Percentiles rank a stretch among this genome's conserved stretches.
These are phyloP conservation scores for Ictidomys tridecemlineatus DNA, from an alignment of 2,113 vertebrate species.

Conservation along the genomic window DNA sequence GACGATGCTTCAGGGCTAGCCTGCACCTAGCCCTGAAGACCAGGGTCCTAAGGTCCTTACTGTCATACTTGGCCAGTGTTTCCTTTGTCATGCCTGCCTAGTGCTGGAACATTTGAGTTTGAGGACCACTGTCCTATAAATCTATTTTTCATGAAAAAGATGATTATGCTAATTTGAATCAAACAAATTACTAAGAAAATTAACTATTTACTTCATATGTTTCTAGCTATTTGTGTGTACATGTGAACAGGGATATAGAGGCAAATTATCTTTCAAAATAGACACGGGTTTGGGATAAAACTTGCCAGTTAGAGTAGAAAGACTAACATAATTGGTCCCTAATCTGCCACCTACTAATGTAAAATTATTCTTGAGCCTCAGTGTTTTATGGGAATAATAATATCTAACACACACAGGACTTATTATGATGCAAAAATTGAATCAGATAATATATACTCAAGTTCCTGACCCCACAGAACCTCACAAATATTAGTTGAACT, in stretches of 20 bases:
- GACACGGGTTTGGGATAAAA: background rate
- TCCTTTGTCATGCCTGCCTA: background rate
- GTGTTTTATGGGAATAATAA: background rate
- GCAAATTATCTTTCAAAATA: background rate
- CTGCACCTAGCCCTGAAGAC: background rate
- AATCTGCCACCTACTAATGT: background rate
- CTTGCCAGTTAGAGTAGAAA: background rate
- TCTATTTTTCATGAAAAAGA: slow-evolving; percentile 22
- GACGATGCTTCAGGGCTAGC: background rate
- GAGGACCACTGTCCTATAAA: background rate
- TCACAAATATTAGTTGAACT: background rate
- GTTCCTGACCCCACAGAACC: background rate
- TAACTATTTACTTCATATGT: background rate
- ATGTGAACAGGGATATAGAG: background rate
- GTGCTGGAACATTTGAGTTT: background rate
- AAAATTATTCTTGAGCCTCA: background rate
- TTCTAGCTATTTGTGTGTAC: background rate
- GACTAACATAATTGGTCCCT: background rate
- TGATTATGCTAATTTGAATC: background rate
- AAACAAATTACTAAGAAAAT: slow-evolving; percentile 42
- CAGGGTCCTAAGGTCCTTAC: background rate
- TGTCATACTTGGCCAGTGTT: background rate
- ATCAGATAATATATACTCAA: background rate
- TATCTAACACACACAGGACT: background rate
- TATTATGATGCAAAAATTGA: background rate